Conservation (phyloP, 2,113 vertebrate species). For the Strix uralensis region DNA sequence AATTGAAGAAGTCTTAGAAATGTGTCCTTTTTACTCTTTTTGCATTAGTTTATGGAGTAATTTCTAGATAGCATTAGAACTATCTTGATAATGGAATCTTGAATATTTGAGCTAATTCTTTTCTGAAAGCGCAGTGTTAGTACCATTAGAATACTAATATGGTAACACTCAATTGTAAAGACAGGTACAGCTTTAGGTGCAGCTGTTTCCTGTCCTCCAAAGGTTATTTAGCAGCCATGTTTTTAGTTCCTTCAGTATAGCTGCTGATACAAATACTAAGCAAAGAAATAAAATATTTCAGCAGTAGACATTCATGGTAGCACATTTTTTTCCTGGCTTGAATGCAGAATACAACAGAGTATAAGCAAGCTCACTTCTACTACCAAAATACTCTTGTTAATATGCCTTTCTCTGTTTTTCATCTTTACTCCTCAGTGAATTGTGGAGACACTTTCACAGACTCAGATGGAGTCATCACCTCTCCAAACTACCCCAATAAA, state of each 20-base stretch:
- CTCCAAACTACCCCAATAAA: conserved; percentile 63
- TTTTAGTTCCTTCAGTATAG: not conserved
- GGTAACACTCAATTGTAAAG: not conserved
- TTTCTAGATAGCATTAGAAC: not conserved
- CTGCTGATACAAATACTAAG: not conserved
- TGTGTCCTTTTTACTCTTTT: not conserved
- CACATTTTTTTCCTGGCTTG: not conserved
- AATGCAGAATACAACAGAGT: not conserved
- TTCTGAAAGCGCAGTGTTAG: not conserved
- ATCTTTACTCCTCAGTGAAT: conserved; percentile 46
- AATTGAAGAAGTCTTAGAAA: not conserved
- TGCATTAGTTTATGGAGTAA: not conserved
- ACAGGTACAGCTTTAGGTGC: not conserved
- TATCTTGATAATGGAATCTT: not conserved
- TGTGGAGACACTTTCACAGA: conserved; percentile 62
- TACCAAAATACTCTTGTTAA: not conserved
- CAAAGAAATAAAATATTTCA: not conserved
- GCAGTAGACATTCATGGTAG: not conserved
- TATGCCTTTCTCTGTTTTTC: not conserved
- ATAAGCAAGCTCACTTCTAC: not conserved
- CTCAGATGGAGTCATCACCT: conserved; percentile 40
- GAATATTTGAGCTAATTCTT: not conserved
- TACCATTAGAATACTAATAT: not conserved
- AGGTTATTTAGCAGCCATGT: not conserved
- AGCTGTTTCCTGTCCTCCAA: not conserved